Percentiles rank a stretch among this genome's conserved stretches.
phyloP scores from a whole-genome alignment of 2,888 invertebrate genomes.

The Doris montereyensis region DNA sequence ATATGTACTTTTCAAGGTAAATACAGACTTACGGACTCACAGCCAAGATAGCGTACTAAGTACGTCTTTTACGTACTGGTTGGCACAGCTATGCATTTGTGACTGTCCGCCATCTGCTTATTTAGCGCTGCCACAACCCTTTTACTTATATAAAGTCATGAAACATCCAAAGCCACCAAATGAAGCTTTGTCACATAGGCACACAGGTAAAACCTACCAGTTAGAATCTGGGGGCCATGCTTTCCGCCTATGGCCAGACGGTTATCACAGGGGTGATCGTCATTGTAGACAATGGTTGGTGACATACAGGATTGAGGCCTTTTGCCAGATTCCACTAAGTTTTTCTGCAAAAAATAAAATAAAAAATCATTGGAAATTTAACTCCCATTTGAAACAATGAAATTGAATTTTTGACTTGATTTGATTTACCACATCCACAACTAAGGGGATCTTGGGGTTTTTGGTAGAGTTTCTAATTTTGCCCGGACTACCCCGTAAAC shows the following conservation, averaged over 20 bases:
- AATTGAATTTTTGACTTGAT: too few species aligned
- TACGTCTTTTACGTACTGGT: too few species aligned
- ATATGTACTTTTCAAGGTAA: too few species aligned
- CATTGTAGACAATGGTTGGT: slow-evolving; percentile 63
- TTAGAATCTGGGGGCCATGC: slow-evolving; percentile 58
- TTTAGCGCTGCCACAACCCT: neutral
- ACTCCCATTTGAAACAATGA: too few species aligned
- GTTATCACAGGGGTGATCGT: slow-evolving; percentile 61
- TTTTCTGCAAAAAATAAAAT: too few species aligned
- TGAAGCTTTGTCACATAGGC: neutral
- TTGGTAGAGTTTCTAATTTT: too few species aligned
- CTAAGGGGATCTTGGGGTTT: too few species aligned
- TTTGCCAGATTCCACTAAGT: slow-evolving; percentile 47
- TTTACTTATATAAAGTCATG: neutral
- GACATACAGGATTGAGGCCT: slow-evolving; percentile 64
- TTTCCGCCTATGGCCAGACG: slow-evolving; percentile 64
- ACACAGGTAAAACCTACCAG: slow-evolving; percentile 50
- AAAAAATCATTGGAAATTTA: too few species aligned
- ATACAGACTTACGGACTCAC: too few species aligned
- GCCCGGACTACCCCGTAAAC: too few species aligned
- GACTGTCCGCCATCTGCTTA: neutral
- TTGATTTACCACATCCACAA: too few species aligned
- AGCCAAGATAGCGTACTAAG: too few species aligned
- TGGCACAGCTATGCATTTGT: neutral
- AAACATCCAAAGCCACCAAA: neutral